These are phyloP conservation scores for Leptoteleia sp. DNA, from an alignment of 1,140 invertebrate genomes.

Conservation along the genomic window DNA sequence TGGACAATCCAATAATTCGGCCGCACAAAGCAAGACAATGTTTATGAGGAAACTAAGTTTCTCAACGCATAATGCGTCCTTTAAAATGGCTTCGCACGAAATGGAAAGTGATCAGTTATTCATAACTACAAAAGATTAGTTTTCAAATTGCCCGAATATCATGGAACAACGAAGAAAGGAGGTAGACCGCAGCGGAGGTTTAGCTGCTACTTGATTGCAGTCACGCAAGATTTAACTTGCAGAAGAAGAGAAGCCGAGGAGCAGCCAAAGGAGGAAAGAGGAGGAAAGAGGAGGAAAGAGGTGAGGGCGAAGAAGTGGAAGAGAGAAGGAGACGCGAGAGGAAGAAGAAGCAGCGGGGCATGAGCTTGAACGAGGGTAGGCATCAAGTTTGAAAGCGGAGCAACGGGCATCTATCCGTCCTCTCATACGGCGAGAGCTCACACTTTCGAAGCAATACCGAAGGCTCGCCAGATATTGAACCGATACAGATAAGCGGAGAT, in stretches of 20 bases:
- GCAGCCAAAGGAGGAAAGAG: slow-evolving; percentile 3
- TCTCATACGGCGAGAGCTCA: slow-evolving; percentile 23
- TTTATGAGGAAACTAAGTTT: no score
- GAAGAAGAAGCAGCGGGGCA: slow-evolving; percentile 26
- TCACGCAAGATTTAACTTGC: slow-evolving; percentile 59
- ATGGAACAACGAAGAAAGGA: slow-evolving; percentile 43
- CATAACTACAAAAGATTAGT: slow-evolving; percentile 53
- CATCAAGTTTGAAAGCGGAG: slow-evolving; percentile 50
- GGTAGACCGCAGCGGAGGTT: slow-evolving; percentile 43
- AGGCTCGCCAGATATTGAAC: slow-evolving; percentile 67
- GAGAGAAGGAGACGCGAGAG: not conserved
- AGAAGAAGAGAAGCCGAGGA: slow-evolving; percentile 37
- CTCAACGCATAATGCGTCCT: not conserved
- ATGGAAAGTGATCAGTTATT: slow-evolving; percentile 53
- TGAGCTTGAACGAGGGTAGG: slow-evolving; percentile 39
- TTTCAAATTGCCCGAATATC: slow-evolving; percentile 53
- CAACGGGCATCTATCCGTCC: slow-evolving; percentile 25
- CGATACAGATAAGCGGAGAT: slow-evolving; percentile 74
- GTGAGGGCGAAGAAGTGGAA: slow-evolving; percentile 11
- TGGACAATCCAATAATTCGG: no score
- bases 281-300: not conserved
- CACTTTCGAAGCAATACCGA: slow-evolving; percentile 53
- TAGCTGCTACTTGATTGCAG: slow-evolving; percentile 63
- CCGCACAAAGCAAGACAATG: no score
- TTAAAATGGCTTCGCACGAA: slow-evolving; percentile 26